Base-by-base conservation (phyloP, 2,113 vertebrate species). In the Urocynchramus pylzowi region DNA sequence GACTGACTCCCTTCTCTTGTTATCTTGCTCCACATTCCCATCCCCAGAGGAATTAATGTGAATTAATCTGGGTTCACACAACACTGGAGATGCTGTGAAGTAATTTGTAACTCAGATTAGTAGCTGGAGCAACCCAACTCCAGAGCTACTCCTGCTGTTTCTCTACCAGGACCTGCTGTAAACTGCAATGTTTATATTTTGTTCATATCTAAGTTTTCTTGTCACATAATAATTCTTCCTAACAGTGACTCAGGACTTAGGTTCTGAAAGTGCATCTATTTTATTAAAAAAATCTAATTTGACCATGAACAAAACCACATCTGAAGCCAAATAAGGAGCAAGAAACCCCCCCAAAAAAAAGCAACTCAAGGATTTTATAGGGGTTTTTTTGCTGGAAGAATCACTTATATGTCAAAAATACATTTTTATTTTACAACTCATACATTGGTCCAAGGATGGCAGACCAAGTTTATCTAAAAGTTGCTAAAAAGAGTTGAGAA, bases 341-440 rank as follows among this genome's bases (percentile, higher is more conserved):
- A 85, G 13, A 95, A 85, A 5, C 2, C 0, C 18, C 16, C 3
- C 3, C 0, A n/a, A n/a, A n/a, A 7, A 2, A 53, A 71, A 76
- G 7, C 3, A 4, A 1, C 44, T 74, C 21, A n/a, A 50, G 12
- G 21, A 74, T 56, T 67, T 87, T 37, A 45, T 6, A 78, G n/a
- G n/a, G n/a, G 3, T 3, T n/a, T 35, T 82, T 85, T 86, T 35
- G 49, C 30, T 56, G 6, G 44, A 56, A 45, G 27, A 85, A 86
- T 19, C 59, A 41, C 16, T 64, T 22, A 22, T 9, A 57, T 2
- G 13, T 22, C 24, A 79, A 82, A 79, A 85, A 28, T 17, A 63
- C 1, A 11, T 26, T 74, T 86, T 64, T 65, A 49, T 33, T 50
- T 61, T 59, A 50, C 27, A 85, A 47, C 11, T 82, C 30, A 59